phyloP scores from a whole-genome alignment of 2,113 vertebrate species.

The Pteropus alecto region DNA sequence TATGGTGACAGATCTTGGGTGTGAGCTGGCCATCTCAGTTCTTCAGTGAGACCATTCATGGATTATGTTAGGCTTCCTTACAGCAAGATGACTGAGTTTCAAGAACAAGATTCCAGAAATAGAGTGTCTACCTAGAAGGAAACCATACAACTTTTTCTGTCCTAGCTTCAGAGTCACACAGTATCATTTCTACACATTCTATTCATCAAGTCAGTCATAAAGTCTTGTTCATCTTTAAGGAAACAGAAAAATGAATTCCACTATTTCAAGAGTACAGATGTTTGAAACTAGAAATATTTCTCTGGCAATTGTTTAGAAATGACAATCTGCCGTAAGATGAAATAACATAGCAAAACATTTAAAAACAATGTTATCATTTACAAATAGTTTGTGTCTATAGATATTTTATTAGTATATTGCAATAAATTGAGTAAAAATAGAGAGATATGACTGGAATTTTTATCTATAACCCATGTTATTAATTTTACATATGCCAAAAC shows the following conservation, averaged over 20 bases:
- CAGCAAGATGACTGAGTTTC: too few species aligned
- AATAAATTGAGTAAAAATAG: not conserved
- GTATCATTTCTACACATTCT: not conserved
- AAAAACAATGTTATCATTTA: not conserved
- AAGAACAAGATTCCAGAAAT: not conserved
- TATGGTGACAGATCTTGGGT: rapidly evolving
- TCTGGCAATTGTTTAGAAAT: not conserved
- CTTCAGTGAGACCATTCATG: not conserved
- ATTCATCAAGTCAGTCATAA: not conserved
- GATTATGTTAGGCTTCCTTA: not conserved
- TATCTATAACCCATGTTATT: not conserved
- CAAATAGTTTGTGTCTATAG: not conserved
- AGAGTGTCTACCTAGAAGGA: not conserved
- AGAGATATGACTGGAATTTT: not conserved
- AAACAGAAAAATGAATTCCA: not conserved
- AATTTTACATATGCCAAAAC: not conserved
- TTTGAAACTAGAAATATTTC: not conserved
- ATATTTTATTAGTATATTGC: not conserved
- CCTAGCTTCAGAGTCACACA: not conserved
- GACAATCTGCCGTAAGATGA: not conserved
- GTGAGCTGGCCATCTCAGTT: not conserved
- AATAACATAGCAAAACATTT: not conserved
- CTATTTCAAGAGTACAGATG: not conserved
- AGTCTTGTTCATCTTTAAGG: not conserved
- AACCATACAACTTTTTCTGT: not conserved